Base-by-base conservation (phyloP, 1,140 invertebrate genomes). In the Trissolcus basalis region DNA sequence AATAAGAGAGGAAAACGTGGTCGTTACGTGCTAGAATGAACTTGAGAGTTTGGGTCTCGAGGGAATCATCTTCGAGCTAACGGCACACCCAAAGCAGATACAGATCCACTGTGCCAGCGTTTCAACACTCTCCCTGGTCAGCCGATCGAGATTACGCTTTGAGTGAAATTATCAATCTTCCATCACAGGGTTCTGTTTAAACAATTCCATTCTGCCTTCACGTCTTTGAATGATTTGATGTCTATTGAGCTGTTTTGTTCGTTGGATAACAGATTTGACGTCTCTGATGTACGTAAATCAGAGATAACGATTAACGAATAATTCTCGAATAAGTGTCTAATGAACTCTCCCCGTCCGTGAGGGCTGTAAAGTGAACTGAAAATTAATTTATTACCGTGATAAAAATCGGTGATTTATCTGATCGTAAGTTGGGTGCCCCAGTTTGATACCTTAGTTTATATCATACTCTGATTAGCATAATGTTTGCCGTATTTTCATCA, bases 11-110 rank as follows among this genome's bases (percentile, higher is more conserved):
- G 70, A 64, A 63, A 69, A 63, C 60, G 68, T 53, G 73, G 81
- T 85, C 79, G 84, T 85, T 85, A 82, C 80, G 82, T 79, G 82
- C 72, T 78, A 78, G 77, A 80, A 85, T 82, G 84, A 86, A 83
- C 80, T 83, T 77, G 82, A 85, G 84, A 85, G 85, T 86, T 84
- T 68, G 71, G 71, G 55, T 85, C 85, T 80, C 85, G 16, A 33
- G 82, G 83, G 85, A 85, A 83, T 72, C 82, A 81, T 86, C 78
- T 78, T 67, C 76, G 47, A 61, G 79, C 78, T 83, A 85, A 86
- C 82, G 80, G 81, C 80, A 84, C 83, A 84, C 82, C 67, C 68
- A 83, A 82, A 83, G 72, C 81, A 78, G 79, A 83, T 81, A 83
- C 73, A 77, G 79, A 79, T 81, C 74, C 81, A 49, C 63, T 41